Evolutionary conservation across 2,888 invertebrate species (phyloP), one percentile per base, ranked within the genome.

Genomic region (Prosapia bicincta): DNA sequence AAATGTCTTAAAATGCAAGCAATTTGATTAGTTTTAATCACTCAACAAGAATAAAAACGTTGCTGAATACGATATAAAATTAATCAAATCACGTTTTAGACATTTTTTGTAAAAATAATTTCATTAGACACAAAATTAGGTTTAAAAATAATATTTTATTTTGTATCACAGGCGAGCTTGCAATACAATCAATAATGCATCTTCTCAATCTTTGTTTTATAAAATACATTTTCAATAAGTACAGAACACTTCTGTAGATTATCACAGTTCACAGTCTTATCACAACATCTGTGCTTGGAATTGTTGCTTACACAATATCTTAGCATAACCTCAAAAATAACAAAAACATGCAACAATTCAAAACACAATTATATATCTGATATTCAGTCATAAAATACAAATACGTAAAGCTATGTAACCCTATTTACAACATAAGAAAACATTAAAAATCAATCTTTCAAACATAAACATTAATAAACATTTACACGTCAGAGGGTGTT

Each of bases 251-350:
- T 43, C 70, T 20, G 25, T 70, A 70, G 54, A 20, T 25, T 72
- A 79, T 79, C 80, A 80, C 79, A 79, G 78, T 78, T 76, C 71
- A 74, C 79, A 80, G 80, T 80, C 79, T 80, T 78, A 80, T 80
- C 80, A 80, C 80, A 77, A 38, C 74, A 74, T 68, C 74, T 54
- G 54, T 54, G 54, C 7, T 54, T 20, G 3, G 54, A 54, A 54
- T 54, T 54, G 54, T 54, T 54, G 54, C 54, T 54, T 20, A n/a
- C n/a, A n/a, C n/a, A n/a, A n/a, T n/a, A n/a, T n/a, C n/a, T n/a
- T n/a, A n/a, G n/a, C n/a, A n/a, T n/a, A n/a, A n/a, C n/a, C n/a
- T n/a, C n/a, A n/a, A n/a, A n/a, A n/a, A n/a, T n/a, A n/a, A n/a
- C n/a, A n/a, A n/a, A n/a, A n/a, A 15, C 7, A 23, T 24, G 15